phyloP scores from a whole-genome alignment of 2,113 vertebrate genomes.

The Solea senegalensis region DNA sequence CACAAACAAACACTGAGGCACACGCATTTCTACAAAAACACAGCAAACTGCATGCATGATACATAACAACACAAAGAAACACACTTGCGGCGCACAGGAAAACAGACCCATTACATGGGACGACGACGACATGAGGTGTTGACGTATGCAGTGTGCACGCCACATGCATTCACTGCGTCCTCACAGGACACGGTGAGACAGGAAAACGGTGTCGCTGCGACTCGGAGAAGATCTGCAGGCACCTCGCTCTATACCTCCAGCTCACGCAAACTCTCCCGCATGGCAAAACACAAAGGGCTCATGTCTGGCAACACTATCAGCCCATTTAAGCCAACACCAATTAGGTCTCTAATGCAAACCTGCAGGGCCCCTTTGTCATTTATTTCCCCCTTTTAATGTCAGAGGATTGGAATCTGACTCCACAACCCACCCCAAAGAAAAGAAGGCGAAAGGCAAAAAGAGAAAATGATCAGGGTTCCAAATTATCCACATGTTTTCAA shows the following conservation, averaged over 20 bases:
- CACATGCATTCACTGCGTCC: neutral
- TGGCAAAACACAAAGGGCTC: conserved; percentile 73
- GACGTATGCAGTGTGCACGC: neutral
- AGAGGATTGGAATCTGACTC: conserved; percentile 82
- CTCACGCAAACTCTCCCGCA: conserved; percentile 71
- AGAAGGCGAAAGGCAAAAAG: conserved; percentile 48
- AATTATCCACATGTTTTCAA: conserved; percentile 72
- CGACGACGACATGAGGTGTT: no score
- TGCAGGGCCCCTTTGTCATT: conserved; percentile 82
- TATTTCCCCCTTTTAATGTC: conserved; percentile 81
- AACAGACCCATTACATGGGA: neutral
- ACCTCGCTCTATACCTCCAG: conserved; percentile 59
- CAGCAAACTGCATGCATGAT: conserved; percentile 53
- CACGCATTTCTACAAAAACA: conserved; percentile 45
- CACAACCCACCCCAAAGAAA: conserved; percentile 65
- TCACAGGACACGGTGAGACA: neutral
- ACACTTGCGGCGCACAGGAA: neutral
- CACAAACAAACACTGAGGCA: conserved; percentile 50
- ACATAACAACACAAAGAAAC: conserved; percentile 28
- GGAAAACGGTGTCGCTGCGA: conserved; percentile 27
- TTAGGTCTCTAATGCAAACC: conserved; percentile 83
- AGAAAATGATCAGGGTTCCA: conserved; percentile 67
- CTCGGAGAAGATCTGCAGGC: conserved; percentile 53
- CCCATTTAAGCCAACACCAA: conserved; percentile 82
- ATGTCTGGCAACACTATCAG: conserved; percentile 73